Percentiles rank a stretch among this genome's conserved stretches.
These are phyloP conservation scores for Notechis scutatus DNA, from an alignment of 2,113 vertebrate genomes.

Conservation along the genomic window DNA sequence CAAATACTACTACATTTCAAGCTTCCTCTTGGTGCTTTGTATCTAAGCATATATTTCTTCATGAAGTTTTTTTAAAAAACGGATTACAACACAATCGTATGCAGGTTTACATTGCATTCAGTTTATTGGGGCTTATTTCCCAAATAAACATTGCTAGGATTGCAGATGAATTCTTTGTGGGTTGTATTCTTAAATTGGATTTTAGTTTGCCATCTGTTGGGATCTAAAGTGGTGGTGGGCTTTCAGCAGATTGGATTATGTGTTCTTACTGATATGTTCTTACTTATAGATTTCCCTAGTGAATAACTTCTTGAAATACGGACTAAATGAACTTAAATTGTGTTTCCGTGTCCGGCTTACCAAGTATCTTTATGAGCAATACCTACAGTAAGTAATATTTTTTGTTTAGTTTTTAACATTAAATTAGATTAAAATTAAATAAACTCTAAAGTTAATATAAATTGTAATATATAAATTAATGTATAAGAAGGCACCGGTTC, in stretches of 20 bases:
- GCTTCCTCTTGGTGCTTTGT: not conserved
- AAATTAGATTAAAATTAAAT: not conserved
- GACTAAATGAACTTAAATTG: slow-evolving; percentile 91
- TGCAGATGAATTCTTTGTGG: not conserved
- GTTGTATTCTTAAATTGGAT: not conserved
- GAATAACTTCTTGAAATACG: slow-evolving; percentile 96
- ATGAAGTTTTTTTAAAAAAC: not conserved
- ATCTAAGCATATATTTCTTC: not conserved
- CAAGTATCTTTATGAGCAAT: slow-evolving; percentile 90
- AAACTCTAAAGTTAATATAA: not conserved
- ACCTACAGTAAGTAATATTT: slow-evolving; percentile 85
- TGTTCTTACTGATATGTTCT: not conserved
- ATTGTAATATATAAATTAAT: not conserved
- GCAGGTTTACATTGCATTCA: not conserved
- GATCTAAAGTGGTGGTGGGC: not conserved
- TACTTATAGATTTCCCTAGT: slow-evolving; percentile 87
- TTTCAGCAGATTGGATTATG: not conserved
- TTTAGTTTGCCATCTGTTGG: not conserved
- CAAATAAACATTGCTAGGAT: not conserved
- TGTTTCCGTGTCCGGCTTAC: slow-evolving; percentile 90
- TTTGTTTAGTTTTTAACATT: slow-evolving; percentile 22
- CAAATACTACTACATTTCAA: not conserved
- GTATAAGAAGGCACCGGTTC: not conserved
- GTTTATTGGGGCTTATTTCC: not conserved
- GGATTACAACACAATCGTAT: not conserved